Conservation (phyloP, 2,888 invertebrate species). For the Tiliacea aurago region DNA sequence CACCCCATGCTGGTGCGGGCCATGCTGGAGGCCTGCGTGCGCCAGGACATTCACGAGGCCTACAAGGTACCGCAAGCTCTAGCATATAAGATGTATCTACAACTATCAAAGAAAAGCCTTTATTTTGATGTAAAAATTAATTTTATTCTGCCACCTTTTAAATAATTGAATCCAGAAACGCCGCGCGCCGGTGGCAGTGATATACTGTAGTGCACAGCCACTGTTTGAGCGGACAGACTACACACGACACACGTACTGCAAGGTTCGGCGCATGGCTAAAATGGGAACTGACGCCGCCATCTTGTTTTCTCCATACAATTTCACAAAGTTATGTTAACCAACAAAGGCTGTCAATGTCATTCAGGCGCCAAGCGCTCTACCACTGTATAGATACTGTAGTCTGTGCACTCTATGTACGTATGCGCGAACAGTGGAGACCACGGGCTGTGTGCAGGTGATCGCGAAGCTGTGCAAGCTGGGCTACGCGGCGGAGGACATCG, state of each 20-base stretch:
- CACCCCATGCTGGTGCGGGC: conserved; percentile 98
- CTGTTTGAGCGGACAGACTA: too few species aligned
- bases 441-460: conserved; percentile 90
- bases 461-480: conserved; percentile 97
- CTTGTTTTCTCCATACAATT: too few species aligned
- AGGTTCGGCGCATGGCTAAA: neutral
- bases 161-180: neutral
- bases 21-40: conserved; percentile 96
- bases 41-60: conserved; percentile 95
- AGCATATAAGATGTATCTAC: too few species aligned
- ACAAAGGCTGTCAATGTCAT: too few species aligned
- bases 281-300: neutral
- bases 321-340: too few species aligned
- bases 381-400: too few species aligned
- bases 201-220: neutral
- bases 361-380: too few species aligned
- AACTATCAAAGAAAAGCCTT: neutral
- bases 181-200: neutral
- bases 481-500: conserved; percentile 99
- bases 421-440: neutral
- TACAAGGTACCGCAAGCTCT: conserved; percentile 91
- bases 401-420: neutral
- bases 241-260: neutral
- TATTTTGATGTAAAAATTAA: neutral
- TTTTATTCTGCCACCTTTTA: neutral